These are phyloP conservation scores for Sarcophaga rosellei DNA, from an alignment of 2,888 invertebrate species.

Conservation along the genomic window DNA sequence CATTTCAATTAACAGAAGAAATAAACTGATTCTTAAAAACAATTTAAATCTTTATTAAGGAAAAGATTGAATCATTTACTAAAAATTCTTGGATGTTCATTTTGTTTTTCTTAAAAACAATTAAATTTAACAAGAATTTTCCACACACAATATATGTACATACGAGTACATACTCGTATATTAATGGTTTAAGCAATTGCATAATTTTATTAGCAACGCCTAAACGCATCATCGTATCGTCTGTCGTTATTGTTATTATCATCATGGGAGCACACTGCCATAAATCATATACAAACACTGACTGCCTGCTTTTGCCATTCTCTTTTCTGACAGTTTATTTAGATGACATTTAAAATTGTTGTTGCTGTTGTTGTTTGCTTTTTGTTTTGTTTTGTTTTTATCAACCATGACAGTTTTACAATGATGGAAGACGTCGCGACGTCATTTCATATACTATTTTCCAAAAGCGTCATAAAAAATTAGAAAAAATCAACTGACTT, in stretches of 20 bases:
- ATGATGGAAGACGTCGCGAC: constrained; percentile 26
- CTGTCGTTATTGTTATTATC: background rate
- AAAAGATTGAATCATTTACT: too few relatives aligned
- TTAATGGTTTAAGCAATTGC: background rate
- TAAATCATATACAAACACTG: constrained; percentile 27
- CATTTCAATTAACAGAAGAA: too few relatives aligned
- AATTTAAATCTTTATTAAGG: too few relatives aligned
- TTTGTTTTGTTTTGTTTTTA: constrained; percentile 20
- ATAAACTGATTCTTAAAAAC: too few relatives aligned
- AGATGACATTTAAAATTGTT: constrained; percentile 17
- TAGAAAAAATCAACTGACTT: constrained; percentile 18
- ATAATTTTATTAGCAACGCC: background rate
- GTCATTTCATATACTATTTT: constrained; percentile 57
- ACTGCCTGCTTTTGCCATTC: background rate
- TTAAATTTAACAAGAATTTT: too few relatives aligned
- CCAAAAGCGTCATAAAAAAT: constrained; percentile 61
- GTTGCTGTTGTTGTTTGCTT: background rate
- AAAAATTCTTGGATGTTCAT: too few relatives aligned
- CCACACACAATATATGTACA: too few relatives aligned
- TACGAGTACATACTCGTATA: too few relatives aligned
- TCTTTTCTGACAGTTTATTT: constrained; percentile 50
- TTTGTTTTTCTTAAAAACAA: too few relatives aligned
- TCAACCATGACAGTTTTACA: constrained; percentile 62
- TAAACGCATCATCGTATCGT: background rate
- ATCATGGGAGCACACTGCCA: background rate